These are phyloP conservation scores for Falcunculus frontatus DNA, from an alignment of 2,113 vertebrate species.

Conservation along the genomic window DNA sequence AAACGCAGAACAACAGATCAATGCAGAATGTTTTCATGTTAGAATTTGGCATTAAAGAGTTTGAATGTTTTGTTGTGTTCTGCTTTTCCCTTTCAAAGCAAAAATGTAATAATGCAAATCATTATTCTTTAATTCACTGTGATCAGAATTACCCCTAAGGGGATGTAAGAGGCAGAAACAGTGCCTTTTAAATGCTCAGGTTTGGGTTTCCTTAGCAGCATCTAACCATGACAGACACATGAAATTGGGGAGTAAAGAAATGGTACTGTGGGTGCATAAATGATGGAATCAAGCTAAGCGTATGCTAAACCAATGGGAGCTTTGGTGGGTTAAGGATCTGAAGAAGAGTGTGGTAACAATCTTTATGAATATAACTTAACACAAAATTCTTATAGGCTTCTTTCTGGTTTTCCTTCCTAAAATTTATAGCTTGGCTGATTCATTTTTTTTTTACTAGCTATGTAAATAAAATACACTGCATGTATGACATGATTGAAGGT, in stretches of 20 bases:
- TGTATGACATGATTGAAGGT: background rate
- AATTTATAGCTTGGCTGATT: background rate
- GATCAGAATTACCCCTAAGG: background rate
- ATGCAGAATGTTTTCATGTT: background rate
- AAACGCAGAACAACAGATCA: background rate
- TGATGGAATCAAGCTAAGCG: background rate
- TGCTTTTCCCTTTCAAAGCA: background rate
- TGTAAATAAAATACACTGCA: background rate
- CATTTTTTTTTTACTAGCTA: background rate
- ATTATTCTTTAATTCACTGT: background rate
- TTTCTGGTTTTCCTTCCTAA: background rate
- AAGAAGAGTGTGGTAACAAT: background rate
- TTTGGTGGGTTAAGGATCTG: background rate
- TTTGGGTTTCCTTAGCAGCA: background rate
- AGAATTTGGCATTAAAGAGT: background rate
- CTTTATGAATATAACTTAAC: background rate
- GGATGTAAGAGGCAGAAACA: background rate
- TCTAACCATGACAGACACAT: background rate
- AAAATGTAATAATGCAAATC: background rate
- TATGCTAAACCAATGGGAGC: background rate
- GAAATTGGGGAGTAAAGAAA: background rate
- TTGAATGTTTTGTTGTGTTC: background rate
- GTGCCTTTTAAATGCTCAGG: background rate
- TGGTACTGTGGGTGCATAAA: background rate
- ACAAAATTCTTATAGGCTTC: background rate